phyloP scores from a whole-genome alignment of 2,888 invertebrate genomes.

The Rhabditoides inermis region DNA sequence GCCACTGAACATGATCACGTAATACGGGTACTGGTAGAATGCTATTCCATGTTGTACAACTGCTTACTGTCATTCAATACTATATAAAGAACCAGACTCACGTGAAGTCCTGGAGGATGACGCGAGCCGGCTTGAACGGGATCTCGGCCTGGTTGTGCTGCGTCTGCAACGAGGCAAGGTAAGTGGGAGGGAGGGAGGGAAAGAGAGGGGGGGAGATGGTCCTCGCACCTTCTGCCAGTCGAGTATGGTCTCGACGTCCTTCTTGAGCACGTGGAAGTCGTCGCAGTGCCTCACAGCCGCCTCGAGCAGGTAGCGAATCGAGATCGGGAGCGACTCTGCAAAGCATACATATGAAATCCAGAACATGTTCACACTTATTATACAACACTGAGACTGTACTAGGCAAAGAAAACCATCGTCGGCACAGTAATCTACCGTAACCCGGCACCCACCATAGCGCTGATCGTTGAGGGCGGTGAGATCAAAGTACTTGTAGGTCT shows the following conservation, averaged over 20 bases:
- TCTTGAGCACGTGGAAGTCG: constrained; percentile 75
- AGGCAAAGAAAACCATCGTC: not conserved
- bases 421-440: too few species aligned
- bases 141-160: constrained; percentile 71
- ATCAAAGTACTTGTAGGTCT: constrained; percentile 72
- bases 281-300: constrained; percentile 93
- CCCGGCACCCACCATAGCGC: constrained; percentile 67
- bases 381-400: not conserved
- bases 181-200: too few species aligned
- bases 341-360: constrained; percentile 9
- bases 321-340: constrained; percentile 69
- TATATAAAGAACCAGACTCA: constrained; percentile 53
- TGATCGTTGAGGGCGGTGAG: constrained; percentile 65
- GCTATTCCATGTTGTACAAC: not conserved
- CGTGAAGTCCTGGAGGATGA: constrained; percentile 76
- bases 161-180: too few species aligned
- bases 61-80: not conserved
- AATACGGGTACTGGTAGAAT: not conserved
- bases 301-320: constrained; percentile 82
- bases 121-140: constrained; percentile 88
- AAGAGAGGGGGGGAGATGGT: too few species aligned
- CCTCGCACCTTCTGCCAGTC: constrained; percentile 81
- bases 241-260: constrained; percentile 79
- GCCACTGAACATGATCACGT: constrained; percentile 63
- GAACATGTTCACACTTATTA: not conserved